A percentile compares a stretch with the other conserved stretches of the same genome.
phyloP scores from a whole-genome alignment of 2,888 invertebrate genomes.

The Zaprionus obscuricornis region DNA sequence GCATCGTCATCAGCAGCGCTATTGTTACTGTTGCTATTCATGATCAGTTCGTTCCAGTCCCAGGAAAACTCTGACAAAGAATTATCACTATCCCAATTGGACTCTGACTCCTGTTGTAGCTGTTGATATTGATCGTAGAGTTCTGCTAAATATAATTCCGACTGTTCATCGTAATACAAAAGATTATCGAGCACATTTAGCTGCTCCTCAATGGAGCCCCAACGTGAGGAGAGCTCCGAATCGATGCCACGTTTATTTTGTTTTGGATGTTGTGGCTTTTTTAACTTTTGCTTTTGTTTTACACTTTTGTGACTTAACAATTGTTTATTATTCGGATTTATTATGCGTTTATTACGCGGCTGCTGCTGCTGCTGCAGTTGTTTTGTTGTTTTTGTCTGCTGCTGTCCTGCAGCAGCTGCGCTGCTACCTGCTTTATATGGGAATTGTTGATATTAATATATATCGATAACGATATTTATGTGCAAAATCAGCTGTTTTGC shows the following conservation, averaged over 20 bases:
- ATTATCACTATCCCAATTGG: slow-evolving; percentile 22
- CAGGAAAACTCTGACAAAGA: slow-evolving; percentile 45
- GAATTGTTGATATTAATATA: slow-evolving; percentile 51
- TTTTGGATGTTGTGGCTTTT: slow-evolving; percentile 33
- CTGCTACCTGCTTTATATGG: slow-evolving; percentile 55
- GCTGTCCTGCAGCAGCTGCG: slow-evolving; percentile 55
- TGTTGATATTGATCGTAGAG: slow-evolving; percentile 59
- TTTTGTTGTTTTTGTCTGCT: slow-evolving; percentile 56
- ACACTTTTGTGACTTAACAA: slow-evolving; percentile 51
- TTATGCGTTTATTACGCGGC: slow-evolving; percentile 49
- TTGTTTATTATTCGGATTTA: slow-evolving; percentile 54
- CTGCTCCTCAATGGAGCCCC: slow-evolving; percentile 82
- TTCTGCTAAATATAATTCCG: slow-evolving; percentile 62
- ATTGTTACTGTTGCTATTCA: too few relatives aligned
- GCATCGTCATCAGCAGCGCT: slow-evolving; percentile 66
- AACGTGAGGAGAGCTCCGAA: slow-evolving; percentile 80
- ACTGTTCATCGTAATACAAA: slow-evolving; percentile 81
- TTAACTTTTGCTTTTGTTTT: slow-evolving; percentile 45
- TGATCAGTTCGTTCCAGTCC: slow-evolving; percentile 55
- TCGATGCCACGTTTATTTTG: slow-evolving; percentile 39
- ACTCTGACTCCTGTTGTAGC: slow-evolving; percentile 27
- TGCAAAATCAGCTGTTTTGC: slow-evolving; percentile 56
- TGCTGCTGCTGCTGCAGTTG: slow-evolving; percentile 36
- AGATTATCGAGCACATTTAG: slow-evolving; percentile 80
- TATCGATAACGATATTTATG: slow-evolving; percentile 43